phyloP scores from a whole-genome alignment of 2,888 invertebrate genomes.

The Tetropium fuscum region DNA sequence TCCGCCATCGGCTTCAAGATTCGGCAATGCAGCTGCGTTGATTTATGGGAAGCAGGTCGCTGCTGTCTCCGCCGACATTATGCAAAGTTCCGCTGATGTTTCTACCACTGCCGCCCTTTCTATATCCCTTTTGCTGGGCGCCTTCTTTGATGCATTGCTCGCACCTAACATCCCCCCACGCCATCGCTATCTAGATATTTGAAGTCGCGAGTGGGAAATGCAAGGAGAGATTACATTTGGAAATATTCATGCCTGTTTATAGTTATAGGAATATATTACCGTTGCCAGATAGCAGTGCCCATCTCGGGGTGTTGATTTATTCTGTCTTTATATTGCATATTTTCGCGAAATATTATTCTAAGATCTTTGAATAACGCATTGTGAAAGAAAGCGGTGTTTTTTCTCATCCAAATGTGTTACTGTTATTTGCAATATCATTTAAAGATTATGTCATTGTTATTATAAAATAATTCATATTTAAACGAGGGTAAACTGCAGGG shows the following conservation, averaged over 20 bases:
- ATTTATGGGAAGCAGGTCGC: conserved; percentile 65
- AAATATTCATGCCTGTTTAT: conserved; percentile 54
- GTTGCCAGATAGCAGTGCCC: conserved; percentile 43
- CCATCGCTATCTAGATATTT: conserved; percentile 42
- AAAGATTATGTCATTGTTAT: too few relatives aligned
- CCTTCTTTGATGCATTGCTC: conserved; percentile 56
- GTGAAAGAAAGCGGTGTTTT: too few relatives aligned
- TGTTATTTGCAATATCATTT: too few relatives aligned
- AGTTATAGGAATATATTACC: conserved; percentile 45
- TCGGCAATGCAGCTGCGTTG: conserved; percentile 56
- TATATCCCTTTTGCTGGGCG: conserved; percentile 48
- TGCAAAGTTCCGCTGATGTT: conserved; percentile 65
- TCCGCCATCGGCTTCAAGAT: conserved; percentile 26
- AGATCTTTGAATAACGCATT: too few relatives aligned
- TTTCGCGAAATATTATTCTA: too few relatives aligned
- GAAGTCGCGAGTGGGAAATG: conserved; percentile 49
- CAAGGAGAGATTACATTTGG: conserved; percentile 49
- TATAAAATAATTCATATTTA: too few relatives aligned
- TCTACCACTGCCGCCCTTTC: conserved; percentile 55
- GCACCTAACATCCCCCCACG: conserved; percentile 49
- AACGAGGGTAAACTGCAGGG: too few relatives aligned
- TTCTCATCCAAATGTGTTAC: too few relatives aligned
- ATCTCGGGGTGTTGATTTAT: conserved; percentile 12
- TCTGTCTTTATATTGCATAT: conserved; percentile 14
- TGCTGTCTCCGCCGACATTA: conserved; percentile 66